phyloP scores from a whole-genome alignment of 2,888 invertebrate genomes.

The Iphiclides podalirius region DNA sequence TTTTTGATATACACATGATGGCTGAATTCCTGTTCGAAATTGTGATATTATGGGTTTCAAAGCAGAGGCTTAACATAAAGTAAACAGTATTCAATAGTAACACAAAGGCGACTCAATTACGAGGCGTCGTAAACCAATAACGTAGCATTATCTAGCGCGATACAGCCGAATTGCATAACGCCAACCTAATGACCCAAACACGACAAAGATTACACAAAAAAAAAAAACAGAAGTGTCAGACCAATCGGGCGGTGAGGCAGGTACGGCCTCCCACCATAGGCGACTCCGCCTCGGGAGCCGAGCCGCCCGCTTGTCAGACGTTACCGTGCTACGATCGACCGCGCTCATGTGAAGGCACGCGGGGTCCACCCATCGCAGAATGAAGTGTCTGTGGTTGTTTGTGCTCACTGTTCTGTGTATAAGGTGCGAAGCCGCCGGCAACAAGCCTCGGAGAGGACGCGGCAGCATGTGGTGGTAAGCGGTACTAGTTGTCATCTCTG shows the following conservation, averaged over 20 bases:
- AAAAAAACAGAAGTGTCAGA: constrained; percentile 54
- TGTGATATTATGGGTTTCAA: too few species aligned
- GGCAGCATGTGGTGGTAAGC: constrained; percentile 97
- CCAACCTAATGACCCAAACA: constrained; percentile 60
- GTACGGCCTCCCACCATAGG: constrained; percentile 68
- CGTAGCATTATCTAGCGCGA: constrained; percentile 35
- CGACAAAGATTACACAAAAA: constrained; percentile 42
- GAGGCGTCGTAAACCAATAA: constrained; percentile 26
- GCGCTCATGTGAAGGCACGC: constrained; percentile 61
- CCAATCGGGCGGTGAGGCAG: constrained; percentile 66
- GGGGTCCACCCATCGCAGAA: constrained; percentile 69
- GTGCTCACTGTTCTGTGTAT: constrained; percentile 77
- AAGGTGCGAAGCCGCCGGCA: constrained; percentile 71
- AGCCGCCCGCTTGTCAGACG: constrained; percentile 51
- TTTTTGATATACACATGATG: too few species aligned
- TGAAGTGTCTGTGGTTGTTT: constrained; percentile 78
- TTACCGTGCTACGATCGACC: constrained; percentile 58
- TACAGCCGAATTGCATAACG: constrained; percentile 42
- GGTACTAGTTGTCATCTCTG: constrained; percentile 25
- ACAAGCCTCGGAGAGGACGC: constrained; percentile 87
- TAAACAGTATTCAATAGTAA: too few species aligned
- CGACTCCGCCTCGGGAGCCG: constrained; percentile 61
- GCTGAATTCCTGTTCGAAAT: too few species aligned
- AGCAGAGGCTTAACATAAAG: too few species aligned
- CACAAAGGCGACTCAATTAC: constrained; percentile 1